Base-by-base conservation (phyloP, 2,113 vertebrate species). In the Oceanites oceanicus region DNA sequence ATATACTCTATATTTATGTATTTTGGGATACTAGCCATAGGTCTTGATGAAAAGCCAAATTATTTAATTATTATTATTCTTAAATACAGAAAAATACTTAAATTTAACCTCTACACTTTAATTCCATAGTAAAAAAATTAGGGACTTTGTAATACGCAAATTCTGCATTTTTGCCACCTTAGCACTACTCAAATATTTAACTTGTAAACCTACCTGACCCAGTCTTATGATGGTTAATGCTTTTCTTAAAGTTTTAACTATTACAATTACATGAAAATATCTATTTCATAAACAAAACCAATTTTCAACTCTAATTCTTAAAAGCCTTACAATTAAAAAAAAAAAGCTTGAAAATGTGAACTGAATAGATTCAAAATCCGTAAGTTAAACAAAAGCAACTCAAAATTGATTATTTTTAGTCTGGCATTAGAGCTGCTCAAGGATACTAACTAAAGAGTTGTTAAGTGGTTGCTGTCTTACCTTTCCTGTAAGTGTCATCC, bases 21-120 rank as follows among this genome's bases (percentile, higher is more conserved):
- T 89, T 97, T 97, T 85, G 94, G 77, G 53, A 96, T 72, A 92
- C 61, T 62, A 94, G 86, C 94, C 83, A 96, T 94, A 84, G 89
- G 36, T 97, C 91, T 95, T 72, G 70, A 95, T 62, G 70, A 94
- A 89, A 92, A 95, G 40, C 49, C 49, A 72, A 87, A 85, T 88
- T 38, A 83, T 76, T 85, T 83, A 7, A 78, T 89, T 79, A 53
- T 63, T 75, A 78, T 66, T 86, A 25, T 86, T 79, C 1, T 52
- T 77, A 80, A 81, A 71, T 45, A 74, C 19, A 85, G 80, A 86
- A 90, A 92, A 91, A 92, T 49, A 91, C 44, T 77, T 56, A 34
- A 52, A 78, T 66, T 88, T 92, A 88, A 74, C 18, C 73, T 72
- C 34, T n/a, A 58, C 21, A 52, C 7, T 88, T 88, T 49, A 50